phyloP scores from a whole-genome alignment of 2,888 invertebrate genomes.

The Heliothis peltigera region DNA sequence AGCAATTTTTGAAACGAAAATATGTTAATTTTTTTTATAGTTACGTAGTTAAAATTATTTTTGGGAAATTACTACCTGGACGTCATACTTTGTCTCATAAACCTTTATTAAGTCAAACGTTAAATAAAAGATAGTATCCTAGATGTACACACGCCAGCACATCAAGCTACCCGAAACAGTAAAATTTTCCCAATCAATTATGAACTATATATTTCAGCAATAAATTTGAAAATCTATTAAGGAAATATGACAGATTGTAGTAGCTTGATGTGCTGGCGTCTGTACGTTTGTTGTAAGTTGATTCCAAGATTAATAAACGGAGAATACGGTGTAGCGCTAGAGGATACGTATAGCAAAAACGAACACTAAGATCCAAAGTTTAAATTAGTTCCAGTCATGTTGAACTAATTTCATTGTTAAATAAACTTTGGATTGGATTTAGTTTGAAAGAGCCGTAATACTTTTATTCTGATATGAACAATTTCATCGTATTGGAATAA shows the following conservation, averaged over 20 bases:
- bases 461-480: slow-evolving; percentile 15
- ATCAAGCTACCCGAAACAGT: too few species aligned
- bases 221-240: too few species aligned
- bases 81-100: not conserved
- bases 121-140: too few species aligned
- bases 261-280: too few species aligned
- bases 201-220: too few species aligned
- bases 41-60: not conserved
- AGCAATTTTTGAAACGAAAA: slow-evolving; percentile 6
- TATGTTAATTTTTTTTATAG: slow-evolving; percentile 6
- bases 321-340: not conserved
- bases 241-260: too few species aligned
- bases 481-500: slow-evolving; percentile 5
- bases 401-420: not conserved
- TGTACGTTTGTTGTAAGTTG: not conserved
- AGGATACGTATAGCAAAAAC: not conserved
- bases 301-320: not conserved
- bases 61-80: not conserved
- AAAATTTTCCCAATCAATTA: too few species aligned
- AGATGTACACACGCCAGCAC: too few species aligned
- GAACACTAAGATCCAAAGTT: not conserved
- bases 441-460: not conserved
- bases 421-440: not conserved
- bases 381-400: slow-evolving; percentile 1
- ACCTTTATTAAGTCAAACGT: not conserved